Conservation (phyloP, 2,113 vertebrate species). For the Solea solea region DNA sequence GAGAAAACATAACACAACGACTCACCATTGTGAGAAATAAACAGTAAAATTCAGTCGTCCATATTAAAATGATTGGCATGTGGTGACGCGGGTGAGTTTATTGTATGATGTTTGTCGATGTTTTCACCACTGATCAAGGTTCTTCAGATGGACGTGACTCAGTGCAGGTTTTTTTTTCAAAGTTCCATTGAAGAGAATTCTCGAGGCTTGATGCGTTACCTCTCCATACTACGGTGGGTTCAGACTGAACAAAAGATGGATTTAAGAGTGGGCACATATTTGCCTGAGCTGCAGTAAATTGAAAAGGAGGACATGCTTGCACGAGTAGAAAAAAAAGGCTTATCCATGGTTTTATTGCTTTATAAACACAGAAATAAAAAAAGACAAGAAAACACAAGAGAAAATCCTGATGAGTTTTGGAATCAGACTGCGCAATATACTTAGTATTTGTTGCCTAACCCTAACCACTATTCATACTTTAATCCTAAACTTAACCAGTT, state of each 20-base stretch:
- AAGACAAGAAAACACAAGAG: background rate
- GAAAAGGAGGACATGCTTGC: background rate
- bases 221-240: background rate
- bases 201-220: background rate
- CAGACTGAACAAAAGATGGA: background rate
- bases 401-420: too few species aligned
- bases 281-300: background rate
- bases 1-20: background rate
- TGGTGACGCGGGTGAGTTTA: background rate
- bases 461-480: too few species aligned
- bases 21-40: conserved; percentile 6
- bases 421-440: too few species aligned
- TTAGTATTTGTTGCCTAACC: background rate
- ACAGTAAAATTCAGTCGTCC: background rate
- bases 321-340: background rate
- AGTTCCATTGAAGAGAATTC: background rate
- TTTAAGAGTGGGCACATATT: background rate
- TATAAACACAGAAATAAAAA: background rate
- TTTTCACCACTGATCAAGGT: background rate
- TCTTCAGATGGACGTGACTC: background rate
- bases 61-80: background rate
- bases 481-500: too few species aligned
- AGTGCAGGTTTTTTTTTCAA: background rate
- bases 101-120: background rate
- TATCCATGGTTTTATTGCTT: background rate